Evolutionary conservation across 2,888 invertebrate species (phyloP).

Genomic region (Rhagonycha lutea): DNA sequence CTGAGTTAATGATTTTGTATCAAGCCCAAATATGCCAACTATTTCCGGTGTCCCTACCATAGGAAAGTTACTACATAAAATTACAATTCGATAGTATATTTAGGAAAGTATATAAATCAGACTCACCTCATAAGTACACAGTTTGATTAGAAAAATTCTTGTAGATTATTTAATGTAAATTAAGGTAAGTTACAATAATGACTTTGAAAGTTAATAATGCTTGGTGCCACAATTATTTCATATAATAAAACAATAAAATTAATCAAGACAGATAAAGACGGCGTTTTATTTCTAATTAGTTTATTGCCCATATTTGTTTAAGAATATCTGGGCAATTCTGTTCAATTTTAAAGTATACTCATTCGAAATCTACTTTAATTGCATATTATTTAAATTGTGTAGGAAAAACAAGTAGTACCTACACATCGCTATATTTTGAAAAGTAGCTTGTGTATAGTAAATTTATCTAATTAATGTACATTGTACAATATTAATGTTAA

Average conservation of each 20-base stretch:
- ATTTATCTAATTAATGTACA: too few relatives aligned
- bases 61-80: neutral
- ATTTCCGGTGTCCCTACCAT: too few relatives aligned
- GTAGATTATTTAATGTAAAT: neutral
- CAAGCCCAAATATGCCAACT: too few relatives aligned
- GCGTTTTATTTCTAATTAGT: neutral
- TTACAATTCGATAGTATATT: neutral
- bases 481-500: too few relatives aligned
- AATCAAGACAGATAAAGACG: neutral
- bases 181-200: neutral
- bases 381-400: too few relatives aligned
- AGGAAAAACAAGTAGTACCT: too few relatives aligned
- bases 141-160: neutral
- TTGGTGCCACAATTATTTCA: neutral
- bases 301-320: neutral
- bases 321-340: neutral
- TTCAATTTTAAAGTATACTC: neutral
- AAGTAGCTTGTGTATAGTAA: too few relatives aligned
- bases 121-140: neutral
- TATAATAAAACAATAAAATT: neutral
- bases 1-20: too few relatives aligned
- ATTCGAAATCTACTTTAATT: too few relatives aligned
- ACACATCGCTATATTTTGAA: too few relatives aligned
- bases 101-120: neutral
- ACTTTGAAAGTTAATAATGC: neutral